Conservation (phyloP, 2,888 invertebrate genomes). For the Dioctria linearis region DNA sequence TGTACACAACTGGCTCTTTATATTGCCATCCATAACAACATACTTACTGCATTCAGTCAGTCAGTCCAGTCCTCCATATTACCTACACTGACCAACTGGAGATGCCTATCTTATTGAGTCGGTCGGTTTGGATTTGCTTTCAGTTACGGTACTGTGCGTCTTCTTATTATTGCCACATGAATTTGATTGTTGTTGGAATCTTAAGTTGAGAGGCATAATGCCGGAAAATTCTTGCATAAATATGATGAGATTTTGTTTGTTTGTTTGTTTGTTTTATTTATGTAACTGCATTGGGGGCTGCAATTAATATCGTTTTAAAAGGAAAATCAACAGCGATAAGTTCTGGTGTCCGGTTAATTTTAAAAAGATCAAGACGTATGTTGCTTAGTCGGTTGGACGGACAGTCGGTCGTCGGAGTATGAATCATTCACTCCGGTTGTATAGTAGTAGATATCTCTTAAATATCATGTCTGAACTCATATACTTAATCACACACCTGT, state of each 20-base stretch:
- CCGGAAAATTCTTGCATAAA: slow-evolving; percentile 38
- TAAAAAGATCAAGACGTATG: not conserved
- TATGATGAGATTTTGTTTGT: not conserved
- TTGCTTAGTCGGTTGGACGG: not conserved
- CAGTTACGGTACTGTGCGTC: slow-evolving; percentile 49
- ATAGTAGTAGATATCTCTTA: too few species aligned
- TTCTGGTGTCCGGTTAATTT: not conserved
- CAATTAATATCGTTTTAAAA: not conserved
- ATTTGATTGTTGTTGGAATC: slow-evolving; percentile 8
- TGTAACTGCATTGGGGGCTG: not conserved
- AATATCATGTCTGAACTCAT: too few species aligned
- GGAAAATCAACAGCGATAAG: not conserved
- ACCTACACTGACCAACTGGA: not conserved
- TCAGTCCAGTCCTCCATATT: not conserved
- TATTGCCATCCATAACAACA: not conserved
- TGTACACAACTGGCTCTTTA: slow-evolving; percentile 13
- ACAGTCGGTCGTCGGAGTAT: not conserved
- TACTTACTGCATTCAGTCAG: not conserved
- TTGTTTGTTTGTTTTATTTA: not conserved
- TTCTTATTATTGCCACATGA: slow-evolving; percentile 39
- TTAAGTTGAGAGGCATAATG: slow-evolving; percentile 9
- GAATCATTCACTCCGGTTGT: not conserved
- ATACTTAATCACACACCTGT: not conserved
- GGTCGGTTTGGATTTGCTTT: slow-evolving; percentile 32
- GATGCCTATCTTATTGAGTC: slow-evolving; percentile 6